Conservation (phyloP, 2,113 vertebrate species). For the Trichomycterus rosablanca region DNA sequence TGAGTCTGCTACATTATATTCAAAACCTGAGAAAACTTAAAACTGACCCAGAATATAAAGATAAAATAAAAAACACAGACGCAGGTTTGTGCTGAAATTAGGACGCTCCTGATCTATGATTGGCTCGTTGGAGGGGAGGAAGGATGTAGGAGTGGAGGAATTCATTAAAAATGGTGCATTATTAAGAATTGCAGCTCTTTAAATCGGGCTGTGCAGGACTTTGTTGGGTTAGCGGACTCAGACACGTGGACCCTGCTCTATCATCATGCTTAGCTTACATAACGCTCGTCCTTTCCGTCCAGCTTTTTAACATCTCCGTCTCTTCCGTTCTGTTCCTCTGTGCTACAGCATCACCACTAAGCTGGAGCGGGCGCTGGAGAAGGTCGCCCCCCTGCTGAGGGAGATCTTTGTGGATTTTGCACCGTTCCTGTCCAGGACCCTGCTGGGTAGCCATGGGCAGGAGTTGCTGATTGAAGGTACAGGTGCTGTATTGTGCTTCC, state of each 20-base stretch:
- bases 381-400: constrained; percentile 94
- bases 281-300: constrained; percentile 5
- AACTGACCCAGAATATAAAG: too few species aligned
- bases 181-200: too few species aligned
- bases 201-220: too few species aligned
- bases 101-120: too few species aligned
- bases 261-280: background rate
- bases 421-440: constrained; percentile 91
- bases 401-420: constrained; percentile 99
- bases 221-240: constrained; percentile 1
- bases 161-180: too few species aligned
- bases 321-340: constrained; percentile 1
- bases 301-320: constrained; percentile 3
- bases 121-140: too few species aligned
- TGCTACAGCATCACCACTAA: constrained; percentile 92
- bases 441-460: constrained; percentile 98
- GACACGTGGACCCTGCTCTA: background rate
- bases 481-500: constrained; percentile 70
- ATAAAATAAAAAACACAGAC: too few species aligned
- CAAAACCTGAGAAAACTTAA: too few species aligned
- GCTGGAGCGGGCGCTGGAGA: constrained; percentile 96
- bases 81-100: too few species aligned
- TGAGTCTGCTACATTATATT: background rate
- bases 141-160: too few species aligned
- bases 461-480: constrained; percentile 99